Base-by-base conservation (phyloP, 2,888 invertebrate genomes). In the Andrena flavipes region DNA sequence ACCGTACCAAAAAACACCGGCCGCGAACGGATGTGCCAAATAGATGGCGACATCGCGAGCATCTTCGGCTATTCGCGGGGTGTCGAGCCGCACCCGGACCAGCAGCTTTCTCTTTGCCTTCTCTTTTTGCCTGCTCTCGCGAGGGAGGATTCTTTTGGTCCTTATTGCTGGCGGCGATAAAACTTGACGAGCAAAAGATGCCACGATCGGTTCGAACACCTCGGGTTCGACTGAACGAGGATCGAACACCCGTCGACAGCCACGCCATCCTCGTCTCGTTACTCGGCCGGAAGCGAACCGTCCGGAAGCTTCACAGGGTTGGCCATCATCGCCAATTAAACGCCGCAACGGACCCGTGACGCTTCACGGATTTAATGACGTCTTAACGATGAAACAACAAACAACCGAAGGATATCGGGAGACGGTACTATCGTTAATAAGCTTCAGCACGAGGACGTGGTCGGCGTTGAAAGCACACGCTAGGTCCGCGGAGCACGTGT, bases 401-500 rank as follows among this genome's bases (percentile, higher is more conserved):
- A 26, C 29, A 64, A 73, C 51, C 20, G 51, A 30, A 26, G 65
- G 74, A 65, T 74, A 74, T 68, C 70, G 70, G 76, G 29, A 70
- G 85, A 73, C 72, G 77, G 49, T 75, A 60, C 56, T 67, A 29
- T 65, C 70, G 85, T 87, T 86, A 86, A 87, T 80, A 82, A 86
- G 69, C 71, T 33, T 33, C 42, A 69, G 77, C 76, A 79, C 69
- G 49, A 16, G 69, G 64, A 56, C 59, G 48, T 86, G 87, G 86
- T 88, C 84, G 88, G 87, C 87, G 88, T 81, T 78, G 85, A 85
- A 64, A 78, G 74, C 70, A 30, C 62, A 84, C 84, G 84, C 78
- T 86, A 82, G 80, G 62, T 74, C 56, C 64, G 79, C 90, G 71
- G 80, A 92, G 92, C 93, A 92, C 93, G 93, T 92, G 93, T 92